Evolutionary conservation across 1,140 invertebrate species (phyloP).

Genomic region (Holcopasites calliopsidis): DNA sequence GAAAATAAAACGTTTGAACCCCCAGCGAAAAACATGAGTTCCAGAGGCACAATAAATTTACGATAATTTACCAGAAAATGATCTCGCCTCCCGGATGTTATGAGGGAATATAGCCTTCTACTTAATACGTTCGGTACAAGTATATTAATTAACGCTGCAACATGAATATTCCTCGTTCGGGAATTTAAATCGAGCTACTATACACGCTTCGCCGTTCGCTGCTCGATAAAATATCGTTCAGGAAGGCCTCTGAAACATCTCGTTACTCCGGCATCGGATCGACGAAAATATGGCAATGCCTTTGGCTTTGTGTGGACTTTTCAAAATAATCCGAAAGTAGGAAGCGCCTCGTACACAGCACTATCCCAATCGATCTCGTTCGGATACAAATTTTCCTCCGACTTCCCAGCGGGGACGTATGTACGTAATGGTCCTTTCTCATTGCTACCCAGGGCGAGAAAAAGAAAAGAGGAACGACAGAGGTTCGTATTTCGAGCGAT

Average conservation of each 20-base stretch:
- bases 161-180: background rate
- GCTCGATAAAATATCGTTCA: slow-evolving; percentile 18
- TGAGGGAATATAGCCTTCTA: background rate
- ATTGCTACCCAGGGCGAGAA: slow-evolving; percentile 57
- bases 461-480: slow-evolving; percentile 62
- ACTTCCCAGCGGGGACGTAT: slow-evolving; percentile 30
- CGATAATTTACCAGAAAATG: background rate
- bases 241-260: slow-evolving; percentile 28
- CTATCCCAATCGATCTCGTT: slow-evolving; percentile 1
- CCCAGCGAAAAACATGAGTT: background rate
- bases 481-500: slow-evolving; percentile 57
- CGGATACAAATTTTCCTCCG: slow-evolving; percentile 42
- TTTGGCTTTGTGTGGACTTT: slow-evolving; percentile 27
- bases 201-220: slow-evolving; percentile 4
- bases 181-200: background rate
- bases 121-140: background rate
- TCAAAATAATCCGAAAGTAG: slow-evolving; percentile 54
- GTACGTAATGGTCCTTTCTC: slow-evolving; percentile 49
- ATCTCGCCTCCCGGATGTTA: slow-evolving; percentile 15
- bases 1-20: too few species aligned
- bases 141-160: slow-evolving; percentile 23
- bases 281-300: background rate
- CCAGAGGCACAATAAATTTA: background rate
- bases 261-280: slow-evolving; percentile 19
- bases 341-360: too few species aligned